phyloP scores from a whole-genome alignment of 1,140 invertebrate genomes.

The Matsumurasca onukii region DNA sequence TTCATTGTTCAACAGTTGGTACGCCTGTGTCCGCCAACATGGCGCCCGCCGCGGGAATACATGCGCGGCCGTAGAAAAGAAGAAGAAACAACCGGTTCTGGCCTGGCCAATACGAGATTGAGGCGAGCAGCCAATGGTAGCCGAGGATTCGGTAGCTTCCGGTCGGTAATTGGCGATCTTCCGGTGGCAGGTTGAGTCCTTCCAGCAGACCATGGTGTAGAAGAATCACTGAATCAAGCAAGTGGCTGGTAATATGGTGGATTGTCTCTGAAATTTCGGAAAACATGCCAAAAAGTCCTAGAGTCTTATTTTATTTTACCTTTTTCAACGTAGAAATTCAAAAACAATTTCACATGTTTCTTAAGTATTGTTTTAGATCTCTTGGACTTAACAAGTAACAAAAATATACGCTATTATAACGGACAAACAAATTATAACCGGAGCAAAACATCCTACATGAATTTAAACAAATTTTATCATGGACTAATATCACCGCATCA shows the following conservation, averaged over 20 bases:
- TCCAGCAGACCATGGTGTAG: no score
- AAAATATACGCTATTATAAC: no score
- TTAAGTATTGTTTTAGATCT: no score
- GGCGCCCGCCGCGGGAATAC: constrained; percentile 1
- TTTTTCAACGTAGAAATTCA: no score
- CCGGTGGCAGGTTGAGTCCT: constrained; percentile 16
- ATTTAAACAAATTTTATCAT: no score
- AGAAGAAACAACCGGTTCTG: constrained; percentile 3
- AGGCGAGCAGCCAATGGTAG: constrained; percentile 15
- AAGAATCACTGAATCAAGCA: neutral
- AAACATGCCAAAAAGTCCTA: no score
- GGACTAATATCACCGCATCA: no score
- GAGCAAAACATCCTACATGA: no score
- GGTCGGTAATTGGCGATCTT: constrained; percentile 9
- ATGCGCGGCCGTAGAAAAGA: neutral
- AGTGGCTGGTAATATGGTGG: neutral
- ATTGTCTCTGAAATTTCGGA: neutral
- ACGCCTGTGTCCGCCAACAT: constrained; percentile 10
- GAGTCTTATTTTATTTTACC: no score
- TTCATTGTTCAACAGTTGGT: constrained; percentile 19
- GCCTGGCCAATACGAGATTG: constrained; percentile 27
- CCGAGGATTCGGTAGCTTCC: neutral
- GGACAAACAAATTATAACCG: no score
- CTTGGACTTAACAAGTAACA: no score
- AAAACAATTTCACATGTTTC: no score